Base-by-base conservation (phyloP, 2,888 invertebrate species). In the Noctuana brunneofusca region DNA sequence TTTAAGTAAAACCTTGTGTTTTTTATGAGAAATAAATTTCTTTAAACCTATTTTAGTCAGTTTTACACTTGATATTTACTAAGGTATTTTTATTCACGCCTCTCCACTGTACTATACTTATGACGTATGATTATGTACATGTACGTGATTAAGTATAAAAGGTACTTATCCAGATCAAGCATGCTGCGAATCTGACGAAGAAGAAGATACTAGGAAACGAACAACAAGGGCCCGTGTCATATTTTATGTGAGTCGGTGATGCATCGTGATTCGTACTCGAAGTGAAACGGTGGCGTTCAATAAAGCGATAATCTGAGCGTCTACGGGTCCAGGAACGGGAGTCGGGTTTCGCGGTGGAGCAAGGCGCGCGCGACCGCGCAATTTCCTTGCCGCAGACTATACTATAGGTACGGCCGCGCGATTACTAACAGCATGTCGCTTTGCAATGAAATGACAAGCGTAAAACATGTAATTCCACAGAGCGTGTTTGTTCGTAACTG, bases 291-390 rank as follows among this genome's bases (percentile, higher is more conserved):
- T 63, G 65, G 64, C 67, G 66, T 63, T 66, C 65, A 68, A 65
- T 66, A 66, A 67, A 65, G 64, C 58, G 65, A 68, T 66, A 67
- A 64, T 62, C 63, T 66, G 64, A 66, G 56, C 12, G 48, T 56
- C 65, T 68, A 62, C 65, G 65, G 54, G 65, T 65, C 68, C 62
- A 46, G 55, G 62, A 49, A 64, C 53, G 71, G 78, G 68, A n/a
- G 71, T 88, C 86, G 76, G 69, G 76, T 89, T 87, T 81, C 87
- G 85, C 83, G 84, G 87, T 82, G 70, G 69, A 66, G 65, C 69
- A 74, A 79, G 81, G 84, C 81, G 86, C 82, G 86, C 85, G 84
- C 84, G 78, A 80, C 79, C 80, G 83, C 85, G 82, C 84, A 86
- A 86, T 88, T 86, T 85, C 78, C 69, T 72, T 71, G 72, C 73